phyloP scores from a whole-genome alignment of 2,113 vertebrate species.

The Anoplopoma fimbria region DNA sequence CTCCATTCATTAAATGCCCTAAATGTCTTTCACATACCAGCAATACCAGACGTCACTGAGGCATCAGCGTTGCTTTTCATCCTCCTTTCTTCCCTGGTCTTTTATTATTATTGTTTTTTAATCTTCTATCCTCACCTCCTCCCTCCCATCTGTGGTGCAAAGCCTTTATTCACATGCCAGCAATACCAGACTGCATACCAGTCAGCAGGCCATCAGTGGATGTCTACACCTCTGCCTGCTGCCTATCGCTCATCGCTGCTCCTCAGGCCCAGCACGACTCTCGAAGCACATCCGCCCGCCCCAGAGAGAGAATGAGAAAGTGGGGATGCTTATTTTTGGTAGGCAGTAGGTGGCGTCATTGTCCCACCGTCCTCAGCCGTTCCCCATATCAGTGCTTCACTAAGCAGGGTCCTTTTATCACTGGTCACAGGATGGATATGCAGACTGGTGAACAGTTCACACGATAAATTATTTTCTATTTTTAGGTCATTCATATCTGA shows the following conservation, averaged over 20 bases:
- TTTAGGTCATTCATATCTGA: background rate
- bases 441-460: background rate
- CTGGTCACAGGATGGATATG: background rate
- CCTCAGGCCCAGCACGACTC: background rate
- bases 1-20: background rate
- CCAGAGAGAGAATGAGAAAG: background rate
- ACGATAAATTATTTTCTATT: background rate
- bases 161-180: constrained; percentile 51
- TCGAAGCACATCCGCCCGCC: background rate
- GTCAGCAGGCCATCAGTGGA: constrained; percentile 20
- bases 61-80: constrained; percentile 24
- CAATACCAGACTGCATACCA: constrained; percentile 36
- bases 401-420: background rate
- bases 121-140: constrained; percentile 33
- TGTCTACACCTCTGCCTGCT: constrained; percentile 15
- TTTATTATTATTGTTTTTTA: constrained; percentile 16
- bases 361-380: background rate
- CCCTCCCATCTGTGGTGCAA: background rate
- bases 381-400: background rate
- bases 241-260: constrained; percentile 32
- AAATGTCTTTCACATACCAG: constrained; percentile 40
- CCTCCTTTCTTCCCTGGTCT: background rate
- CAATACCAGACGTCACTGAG: constrained; percentile 23
- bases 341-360: constrained; percentile 63
- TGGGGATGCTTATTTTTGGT: background rate